Conservation (phyloP, 2,113 vertebrate genomes). For the Isurus oxyrinchus region DNA sequence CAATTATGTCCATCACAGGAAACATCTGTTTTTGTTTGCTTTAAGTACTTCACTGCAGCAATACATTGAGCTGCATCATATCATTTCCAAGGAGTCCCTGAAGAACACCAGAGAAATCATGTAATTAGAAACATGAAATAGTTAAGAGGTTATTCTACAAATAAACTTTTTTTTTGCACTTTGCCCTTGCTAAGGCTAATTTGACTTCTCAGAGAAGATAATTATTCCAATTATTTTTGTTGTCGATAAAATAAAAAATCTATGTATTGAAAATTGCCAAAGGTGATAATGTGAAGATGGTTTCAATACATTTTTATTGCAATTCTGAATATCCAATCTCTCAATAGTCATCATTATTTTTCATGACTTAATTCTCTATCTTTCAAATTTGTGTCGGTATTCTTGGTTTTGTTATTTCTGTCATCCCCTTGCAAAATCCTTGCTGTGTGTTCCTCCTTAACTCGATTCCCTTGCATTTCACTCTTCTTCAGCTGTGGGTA, state of each 20-base stretch:
- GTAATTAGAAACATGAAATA: conserved; percentile 26
- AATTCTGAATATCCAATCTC: neutral
- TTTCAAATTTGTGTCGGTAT: neutral
- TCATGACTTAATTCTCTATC: neutral
- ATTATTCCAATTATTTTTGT: neutral
- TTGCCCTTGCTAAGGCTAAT: neutral
- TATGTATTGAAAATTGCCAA: neutral
- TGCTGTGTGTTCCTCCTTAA: neutral
- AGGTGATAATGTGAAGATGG: neutral
- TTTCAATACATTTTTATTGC: neutral
- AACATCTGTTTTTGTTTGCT: conserved; percentile 32
- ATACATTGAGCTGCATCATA: conserved; percentile 28
- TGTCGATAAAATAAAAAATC: neutral
- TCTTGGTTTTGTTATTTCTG: neutral
- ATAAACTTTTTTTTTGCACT: neutral
- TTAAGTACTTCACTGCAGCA: neutral
- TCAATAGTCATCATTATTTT: neutral
- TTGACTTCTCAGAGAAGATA: neutral
- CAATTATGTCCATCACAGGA: conserved; percentile 35
- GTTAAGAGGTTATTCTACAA: conserved; percentile 3
- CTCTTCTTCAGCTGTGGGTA: neutral
- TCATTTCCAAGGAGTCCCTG: neutral
- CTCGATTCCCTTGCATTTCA: neutral
- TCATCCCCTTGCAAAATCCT: neutral
- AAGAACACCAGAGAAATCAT: neutral